These are phyloP conservation scores for Tribolium castaneum DNA, from an alignment of 1,140 invertebrate species.

Conservation along the genomic window DNA sequence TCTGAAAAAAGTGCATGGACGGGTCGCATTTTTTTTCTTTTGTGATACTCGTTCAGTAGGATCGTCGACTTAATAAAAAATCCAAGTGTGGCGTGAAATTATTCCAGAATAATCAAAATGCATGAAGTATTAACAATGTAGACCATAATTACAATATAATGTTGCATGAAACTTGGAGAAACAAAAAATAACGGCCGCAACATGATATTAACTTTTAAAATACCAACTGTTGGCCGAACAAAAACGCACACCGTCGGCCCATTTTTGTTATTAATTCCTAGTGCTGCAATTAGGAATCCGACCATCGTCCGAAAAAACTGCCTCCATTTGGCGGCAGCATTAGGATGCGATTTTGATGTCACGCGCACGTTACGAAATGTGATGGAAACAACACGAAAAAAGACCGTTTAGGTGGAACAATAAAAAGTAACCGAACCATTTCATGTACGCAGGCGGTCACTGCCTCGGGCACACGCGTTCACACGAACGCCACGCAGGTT, in stretches of 20 bases:
- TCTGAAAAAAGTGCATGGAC: neutral
- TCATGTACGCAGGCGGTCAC: slow-evolving; percentile 34
- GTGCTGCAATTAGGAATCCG: slow-evolving; percentile 22
- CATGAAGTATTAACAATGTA: slow-evolving; percentile 54
- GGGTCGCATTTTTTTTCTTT: slow-evolving; percentile 9
- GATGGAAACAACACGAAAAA: slow-evolving; percentile 33
- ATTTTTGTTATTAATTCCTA: slow-evolving; percentile 30
- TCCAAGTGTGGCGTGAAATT: slow-evolving; percentile 50
- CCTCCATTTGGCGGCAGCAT: slow-evolving; percentile 22
- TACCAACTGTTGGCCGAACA: slow-evolving; percentile 42
- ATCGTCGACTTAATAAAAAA: slow-evolving; percentile 36
- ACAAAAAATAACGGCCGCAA: slow-evolving; percentile 47
- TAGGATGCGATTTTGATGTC: slow-evolving; percentile 39
- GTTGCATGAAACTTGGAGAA: slow-evolving; percentile 52
- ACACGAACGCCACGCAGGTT: neutral
- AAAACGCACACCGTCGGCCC: slow-evolving; percentile 18
- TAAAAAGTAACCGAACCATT: slow-evolving; percentile 37
- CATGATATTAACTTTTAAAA: slow-evolving; percentile 44
- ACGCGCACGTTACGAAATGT: slow-evolving; percentile 39
- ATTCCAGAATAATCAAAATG: slow-evolving; percentile 51
- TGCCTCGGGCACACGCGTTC: neutral
- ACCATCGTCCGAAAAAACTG: slow-evolving; percentile 3
- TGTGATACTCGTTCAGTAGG: neutral
- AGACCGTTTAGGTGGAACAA: slow-evolving; percentile 36
- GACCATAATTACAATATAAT: slow-evolving; percentile 53